Evolutionary conservation across 2,797 vertebrate genomes (phyloP).

Genomic region (Hyperoplus immaculatus): DNA sequence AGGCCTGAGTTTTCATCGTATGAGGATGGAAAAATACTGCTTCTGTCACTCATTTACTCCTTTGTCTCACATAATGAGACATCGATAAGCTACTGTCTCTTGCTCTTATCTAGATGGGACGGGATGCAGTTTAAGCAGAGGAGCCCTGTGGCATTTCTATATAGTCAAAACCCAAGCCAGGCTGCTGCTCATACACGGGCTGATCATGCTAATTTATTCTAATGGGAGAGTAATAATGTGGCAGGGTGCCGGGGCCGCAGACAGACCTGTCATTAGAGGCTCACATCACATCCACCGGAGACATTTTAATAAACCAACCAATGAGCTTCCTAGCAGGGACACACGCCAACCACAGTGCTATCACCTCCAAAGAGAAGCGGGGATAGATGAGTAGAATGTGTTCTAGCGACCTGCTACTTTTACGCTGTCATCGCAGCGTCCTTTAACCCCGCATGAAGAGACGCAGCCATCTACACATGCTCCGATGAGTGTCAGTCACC

Average conservation of each 20-base stretch:
- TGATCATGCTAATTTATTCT: slow-evolving; percentile 79
- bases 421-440: slow-evolving; percentile 1
- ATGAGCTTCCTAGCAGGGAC: slow-evolving; percentile 50
- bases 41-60: slow-evolving; percentile 35
- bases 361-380: slow-evolving; percentile 26
- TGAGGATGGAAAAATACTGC: slow-evolving; percentile 38
- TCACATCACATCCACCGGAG: slow-evolving; percentile 52
- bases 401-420: slow-evolving; percentile 7
- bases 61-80: slow-evolving; percentile 63
- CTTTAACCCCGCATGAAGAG: slow-evolving; percentile 16
- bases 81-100: slow-evolving; percentile 61
- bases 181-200: slow-evolving; percentile 43
- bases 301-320: slow-evolving; percentile 72
- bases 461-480: background rate
- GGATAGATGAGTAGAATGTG: slow-evolving; percentile 22
- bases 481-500: slow-evolving; percentile 4
- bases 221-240: slow-evolving; percentile 77
- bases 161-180: slow-evolving; percentile 46
- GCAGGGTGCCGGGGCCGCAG: slow-evolving; percentile 70
- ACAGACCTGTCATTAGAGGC: slow-evolving; percentile 76
- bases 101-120: slow-evolving; percentile 41
- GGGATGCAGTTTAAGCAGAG: slow-evolving; percentile 19
- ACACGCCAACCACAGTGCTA: slow-evolving; percentile 6
- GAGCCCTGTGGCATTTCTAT: slow-evolving; percentile 58
- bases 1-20: slow-evolving; percentile 26